phyloP scores from a whole-genome alignment of 2,113 vertebrate genomes.

The Etia nguti region DNA sequence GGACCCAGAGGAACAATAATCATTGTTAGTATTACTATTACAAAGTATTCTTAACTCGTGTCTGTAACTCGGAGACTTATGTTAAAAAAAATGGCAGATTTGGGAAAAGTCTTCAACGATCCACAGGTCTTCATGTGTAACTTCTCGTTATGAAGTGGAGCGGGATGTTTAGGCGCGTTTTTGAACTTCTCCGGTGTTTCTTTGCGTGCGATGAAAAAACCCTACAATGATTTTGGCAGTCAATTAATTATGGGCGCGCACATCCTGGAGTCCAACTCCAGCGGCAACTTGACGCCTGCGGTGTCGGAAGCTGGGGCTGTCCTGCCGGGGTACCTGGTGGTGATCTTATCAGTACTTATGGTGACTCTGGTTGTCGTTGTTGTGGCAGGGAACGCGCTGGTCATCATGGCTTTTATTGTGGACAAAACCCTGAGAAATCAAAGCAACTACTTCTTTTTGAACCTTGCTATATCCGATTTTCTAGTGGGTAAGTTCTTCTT shows the following conservation, averaged over 20 bases:
- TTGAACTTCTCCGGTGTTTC: neutral
- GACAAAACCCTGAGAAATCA: conserved; percentile 86
- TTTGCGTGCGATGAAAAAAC: neutral
- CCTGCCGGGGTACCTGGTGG: conserved; percentile 54
- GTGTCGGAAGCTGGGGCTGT: conserved; percentile 24
- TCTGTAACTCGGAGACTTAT: neutral
- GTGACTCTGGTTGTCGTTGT: conserved; percentile 77
- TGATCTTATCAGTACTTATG: conserved; percentile 79
- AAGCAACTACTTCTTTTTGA: conserved; percentile 88
- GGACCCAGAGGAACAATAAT: neutral
- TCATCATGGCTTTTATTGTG: conserved; percentile 85
- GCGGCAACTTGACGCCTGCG: conserved; percentile 59
- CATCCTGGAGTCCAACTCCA: conserved; percentile 66
- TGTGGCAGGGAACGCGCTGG: conserved; percentile 81
- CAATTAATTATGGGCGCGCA: conserved; percentile 53
- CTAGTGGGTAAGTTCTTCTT: conserved; percentile 81
- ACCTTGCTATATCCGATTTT: conserved; percentile 92
- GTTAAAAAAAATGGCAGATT: conserved; percentile 23
- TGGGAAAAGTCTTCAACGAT: neutral
- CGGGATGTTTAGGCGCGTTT: neutral
- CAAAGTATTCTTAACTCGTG: neutral
- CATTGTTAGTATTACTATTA: neutral
- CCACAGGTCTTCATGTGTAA: neutral
- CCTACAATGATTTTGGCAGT: conserved; percentile 9
- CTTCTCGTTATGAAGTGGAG: conserved; percentile 21